Base-by-base conservation (phyloP, 1,140 invertebrate genomes). In the Vanessa atalanta region DNA sequence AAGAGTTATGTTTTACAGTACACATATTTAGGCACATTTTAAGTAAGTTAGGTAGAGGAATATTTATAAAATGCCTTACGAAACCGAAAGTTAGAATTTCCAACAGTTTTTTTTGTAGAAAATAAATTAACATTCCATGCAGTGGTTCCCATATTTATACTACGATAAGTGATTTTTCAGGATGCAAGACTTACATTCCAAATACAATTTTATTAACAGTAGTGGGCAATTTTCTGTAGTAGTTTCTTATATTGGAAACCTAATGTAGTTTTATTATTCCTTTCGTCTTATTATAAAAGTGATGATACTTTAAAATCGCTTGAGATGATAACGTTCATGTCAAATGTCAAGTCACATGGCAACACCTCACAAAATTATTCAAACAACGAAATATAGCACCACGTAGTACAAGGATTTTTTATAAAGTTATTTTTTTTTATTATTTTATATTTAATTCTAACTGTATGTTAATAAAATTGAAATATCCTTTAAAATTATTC, bases 111-210 rank as follows among this genome's bases (percentile, higher is more conserved):
- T 16, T 8, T 61, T 31, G 13, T 61, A 57, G 20, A 26, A 37
- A 31, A 61, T 31, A 14, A 61, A 31, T 37, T 20, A 68, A 53
- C 65, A 73, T 73, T 68, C 55, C 72, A 73, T 73, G 72, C 72
- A 73, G 72, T 68, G 72, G 72, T 73, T 67, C 47, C 72, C 65
- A 26, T n/a, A 13, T 73, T 16, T 50, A n/a, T n/a, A 2, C 47
- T 53, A 67, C 65, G 23, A 63, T 66, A 53, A n/a, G 57, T 63
- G 68, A 47, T 70, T 60, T 57, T 15, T 26, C 5, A 69, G 3
- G 26, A 23, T 70, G 68, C 66, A 68, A 16, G 65, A 23, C 26
- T 68, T 67, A 5, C 65, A 67, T 67, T 67, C 65, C 65, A 55
- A 31, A 53, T 67, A 67, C 23, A 67, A 67, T 67, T 53, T 65